Base-by-base conservation (phyloP, 2,888 invertebrate genomes). In the Tenthredo scrophulariae region DNA sequence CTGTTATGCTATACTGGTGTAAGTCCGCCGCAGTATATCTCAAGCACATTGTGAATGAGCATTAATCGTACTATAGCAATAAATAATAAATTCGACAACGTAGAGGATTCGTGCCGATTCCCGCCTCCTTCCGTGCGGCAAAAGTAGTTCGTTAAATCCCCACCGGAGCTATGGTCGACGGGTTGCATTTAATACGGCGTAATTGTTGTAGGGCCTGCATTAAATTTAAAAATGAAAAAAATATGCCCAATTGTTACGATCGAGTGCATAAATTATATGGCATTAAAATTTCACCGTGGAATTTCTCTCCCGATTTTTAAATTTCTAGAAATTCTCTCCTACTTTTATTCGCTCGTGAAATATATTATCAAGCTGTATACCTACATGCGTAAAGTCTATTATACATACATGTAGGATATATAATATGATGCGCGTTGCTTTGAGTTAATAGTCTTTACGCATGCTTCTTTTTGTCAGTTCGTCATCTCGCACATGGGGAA, bases 361-460 rank as follows among this genome's bases (percentile, higher is more conserved):
- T 74, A 10, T 13, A 37, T 22, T 7, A 74, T 43, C 22, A 74
- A 77, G 33, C 46, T 54, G n/a, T n/a, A 37, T 37, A 37, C 7
- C 6, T 37, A 77, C 77, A 77, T 50, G 18, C 54, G 50, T 77
- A 54, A 54, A 77, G 77, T 77, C 18, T 18, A 77, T 77, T 54
- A 77, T 33, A 22, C 77, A 33, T 54, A n/a, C 29, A 40, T 77
- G 65, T n/a, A 54, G 50, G 50, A 50, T 80, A 13, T 72, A 79
- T 43, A n/a, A n/a, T n/a, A 54, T 54, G 50, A 62, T 37, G 40
- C 80, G 43, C 43, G 62, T 37, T 43, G 26, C 65, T 65, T 40
- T 80, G 40, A 65, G 22, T 80, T 80, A 80, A 80, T 80, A 80
- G 80, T 80, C 29, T 80, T 58, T 80, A 80, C 62, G 80, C 62